phyloP scores from a whole-genome alignment of 2,797 vertebrate species.

The Acipenser transmontanus region DNA sequence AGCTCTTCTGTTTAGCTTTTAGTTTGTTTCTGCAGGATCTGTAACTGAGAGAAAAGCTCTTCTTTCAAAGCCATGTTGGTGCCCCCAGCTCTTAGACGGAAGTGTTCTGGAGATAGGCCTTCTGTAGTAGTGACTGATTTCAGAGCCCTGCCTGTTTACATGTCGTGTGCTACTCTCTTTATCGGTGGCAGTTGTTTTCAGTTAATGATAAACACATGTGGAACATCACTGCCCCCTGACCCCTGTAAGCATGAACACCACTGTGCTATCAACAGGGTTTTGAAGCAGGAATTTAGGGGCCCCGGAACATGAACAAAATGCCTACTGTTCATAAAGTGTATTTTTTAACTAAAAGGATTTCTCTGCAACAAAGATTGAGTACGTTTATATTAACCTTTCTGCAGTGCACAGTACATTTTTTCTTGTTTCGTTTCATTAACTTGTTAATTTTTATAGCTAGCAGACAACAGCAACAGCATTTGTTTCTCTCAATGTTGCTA shows the following conservation, averaged over 20 bases:
- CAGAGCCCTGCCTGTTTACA: slow-evolving; percentile 16
- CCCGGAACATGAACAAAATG: slow-evolving; percentile 28
- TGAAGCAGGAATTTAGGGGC: slow-evolving; percentile 31
- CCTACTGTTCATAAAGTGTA: slow-evolving; percentile 2
- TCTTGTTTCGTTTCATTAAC: too few species aligned
- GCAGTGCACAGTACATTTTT: too few species aligned
- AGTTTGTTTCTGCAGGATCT: slow-evolving; percentile 4
- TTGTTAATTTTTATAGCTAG: too few species aligned
- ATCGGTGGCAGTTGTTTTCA: slow-evolving; percentile 28
- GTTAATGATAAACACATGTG: slow-evolving; percentile 35
- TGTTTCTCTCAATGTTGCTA: too few species aligned
- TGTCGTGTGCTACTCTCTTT: slow-evolving; percentile 14
- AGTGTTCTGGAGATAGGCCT: too few species aligned
- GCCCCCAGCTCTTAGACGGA: too few species aligned
- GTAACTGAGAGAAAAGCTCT: slow-evolving; percentile 11
- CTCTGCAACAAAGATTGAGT: neutral
- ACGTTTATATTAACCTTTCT: too few species aligned
- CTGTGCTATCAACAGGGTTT: slow-evolving; percentile 27
- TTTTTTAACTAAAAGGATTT: slow-evolving; percentile 24
- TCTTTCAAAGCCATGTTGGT: neutral
- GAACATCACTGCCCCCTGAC: slow-evolving; percentile 32
- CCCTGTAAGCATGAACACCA: slow-evolving; percentile 34
- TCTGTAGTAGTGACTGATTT: too few species aligned
- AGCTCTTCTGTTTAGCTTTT: slow-evolving; percentile 10
- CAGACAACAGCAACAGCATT: too few species aligned